These are phyloP conservation scores for Phylloscopus trochilus DNA, from an alignment of 2,113 vertebrate genomes.

Conservation along the genomic window DNA sequence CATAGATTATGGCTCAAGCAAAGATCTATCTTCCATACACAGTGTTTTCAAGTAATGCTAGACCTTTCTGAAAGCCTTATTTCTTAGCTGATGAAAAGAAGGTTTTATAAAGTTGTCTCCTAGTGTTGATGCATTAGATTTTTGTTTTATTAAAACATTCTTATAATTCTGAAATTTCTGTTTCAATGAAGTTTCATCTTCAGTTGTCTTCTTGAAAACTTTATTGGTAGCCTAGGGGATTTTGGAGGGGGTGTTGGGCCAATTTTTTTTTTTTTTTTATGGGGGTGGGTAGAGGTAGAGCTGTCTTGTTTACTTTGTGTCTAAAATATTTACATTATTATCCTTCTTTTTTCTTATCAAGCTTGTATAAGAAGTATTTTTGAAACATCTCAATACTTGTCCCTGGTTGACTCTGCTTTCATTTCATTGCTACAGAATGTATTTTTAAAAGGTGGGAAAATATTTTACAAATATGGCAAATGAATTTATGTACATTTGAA, in stretches of 20 bases:
- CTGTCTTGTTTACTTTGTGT: not conserved
- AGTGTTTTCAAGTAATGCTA: not conserved
- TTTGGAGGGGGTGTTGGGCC: fast-evolving
- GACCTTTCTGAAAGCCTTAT: not conserved
- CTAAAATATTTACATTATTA: not conserved
- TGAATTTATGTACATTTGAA: not conserved
- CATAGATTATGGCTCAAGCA: not conserved
- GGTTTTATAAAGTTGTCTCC: not conserved
- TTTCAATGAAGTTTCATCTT: not conserved
- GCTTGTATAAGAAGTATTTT: not conserved
- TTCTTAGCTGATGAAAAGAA: not conserved
- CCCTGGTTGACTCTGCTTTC: not conserved
- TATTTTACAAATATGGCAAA: fast-evolving
- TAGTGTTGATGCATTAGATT: not conserved
- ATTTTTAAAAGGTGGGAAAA: not conserved
- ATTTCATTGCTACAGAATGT: not conserved
- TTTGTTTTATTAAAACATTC: not conserved
- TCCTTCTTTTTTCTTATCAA: not conserved
- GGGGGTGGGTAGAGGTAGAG: fast-evolving
- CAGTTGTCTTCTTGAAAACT: not conserved
- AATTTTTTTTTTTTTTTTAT: not conserved
- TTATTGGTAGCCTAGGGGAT: fast-evolving
- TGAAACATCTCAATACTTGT: not conserved
- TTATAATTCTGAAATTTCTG: not conserved
- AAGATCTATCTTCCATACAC: not conserved